phyloP scores from a whole-genome alignment of 2,888 invertebrate genomes.

The Lasioglossum leucozonium region DNA sequence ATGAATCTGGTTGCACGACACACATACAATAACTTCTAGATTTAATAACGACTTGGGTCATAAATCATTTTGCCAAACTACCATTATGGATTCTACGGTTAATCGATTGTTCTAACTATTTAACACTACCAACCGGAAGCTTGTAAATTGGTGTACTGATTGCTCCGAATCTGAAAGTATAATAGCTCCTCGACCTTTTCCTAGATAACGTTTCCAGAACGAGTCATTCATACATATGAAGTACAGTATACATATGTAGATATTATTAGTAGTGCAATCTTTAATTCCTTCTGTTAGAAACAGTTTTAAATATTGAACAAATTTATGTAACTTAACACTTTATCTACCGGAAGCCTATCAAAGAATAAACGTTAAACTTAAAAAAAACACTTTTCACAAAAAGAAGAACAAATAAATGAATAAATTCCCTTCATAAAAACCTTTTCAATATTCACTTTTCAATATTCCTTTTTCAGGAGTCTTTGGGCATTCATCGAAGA shows the following conservation, averaged over 20 bases:
- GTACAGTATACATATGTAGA: no score
- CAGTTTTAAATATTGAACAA: neutral
- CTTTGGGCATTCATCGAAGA: constrained; percentile 80
- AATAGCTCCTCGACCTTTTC: neutral
- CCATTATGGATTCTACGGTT: neutral
- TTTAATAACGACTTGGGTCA: neutral
- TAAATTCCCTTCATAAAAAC: neutral
- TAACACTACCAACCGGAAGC: neutral
- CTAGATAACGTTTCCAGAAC: neutral
- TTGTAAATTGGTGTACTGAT: neutral
- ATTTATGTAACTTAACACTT: no score
- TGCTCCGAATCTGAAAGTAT: neutral
- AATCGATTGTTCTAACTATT: neutral
- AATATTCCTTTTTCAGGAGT: constrained; percentile 66
- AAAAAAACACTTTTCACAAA: no score
- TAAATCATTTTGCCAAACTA: neutral
- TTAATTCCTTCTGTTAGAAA: neutral
- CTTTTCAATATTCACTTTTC: neutral
- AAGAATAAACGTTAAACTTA: no score
- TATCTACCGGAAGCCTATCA: no score
- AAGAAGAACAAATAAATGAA: neutral
- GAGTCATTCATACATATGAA: no score
- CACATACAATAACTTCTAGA: neutral
- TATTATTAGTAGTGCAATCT: neutral
- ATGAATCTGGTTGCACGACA: neutral